Conservation (phyloP, 2,113 vertebrate species). For the Nicator chloris region DNA sequence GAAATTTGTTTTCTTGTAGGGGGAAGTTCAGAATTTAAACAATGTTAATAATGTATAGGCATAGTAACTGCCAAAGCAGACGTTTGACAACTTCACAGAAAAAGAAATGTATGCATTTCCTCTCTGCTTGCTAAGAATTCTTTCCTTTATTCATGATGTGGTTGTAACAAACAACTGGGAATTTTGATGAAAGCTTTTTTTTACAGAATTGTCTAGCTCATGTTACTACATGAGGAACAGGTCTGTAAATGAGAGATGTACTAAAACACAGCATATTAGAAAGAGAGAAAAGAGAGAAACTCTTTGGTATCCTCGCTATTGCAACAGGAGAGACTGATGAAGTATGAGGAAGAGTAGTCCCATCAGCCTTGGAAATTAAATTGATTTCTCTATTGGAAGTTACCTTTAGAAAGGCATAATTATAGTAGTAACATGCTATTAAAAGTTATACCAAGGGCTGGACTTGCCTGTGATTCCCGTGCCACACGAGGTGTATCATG, state of each 20-base stretch:
- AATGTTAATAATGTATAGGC: neutral
- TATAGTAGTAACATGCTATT: neutral
- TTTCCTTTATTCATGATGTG: neutral
- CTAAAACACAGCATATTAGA: neutral
- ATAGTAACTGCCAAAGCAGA: neutral
- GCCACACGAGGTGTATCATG: neutral
- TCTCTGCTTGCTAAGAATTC: neutral
- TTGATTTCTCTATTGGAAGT: neutral
- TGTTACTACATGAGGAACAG: neutral
- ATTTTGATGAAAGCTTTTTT: constrained; percentile 2
- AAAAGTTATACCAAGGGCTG: neutral
- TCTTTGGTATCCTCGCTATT: neutral
- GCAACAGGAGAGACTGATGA: neutral
- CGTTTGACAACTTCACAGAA: neutral
- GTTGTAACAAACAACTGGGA: neutral
- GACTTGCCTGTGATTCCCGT: neutral
- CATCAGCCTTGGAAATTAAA: neutral
- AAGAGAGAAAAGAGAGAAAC: neutral
- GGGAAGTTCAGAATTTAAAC: neutral
- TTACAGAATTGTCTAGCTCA: neutral
- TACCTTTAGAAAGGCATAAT: neutral
- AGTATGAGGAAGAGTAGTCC: neutral
- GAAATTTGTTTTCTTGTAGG: neutral
- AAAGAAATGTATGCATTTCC: neutral
- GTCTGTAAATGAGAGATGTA: neutral